A percentile compares a stretch with the other conserved stretches of the same genome.
Conservation (phyloP, 2,888 invertebrate genomes). For the Stenodera caucasica region DNA sequence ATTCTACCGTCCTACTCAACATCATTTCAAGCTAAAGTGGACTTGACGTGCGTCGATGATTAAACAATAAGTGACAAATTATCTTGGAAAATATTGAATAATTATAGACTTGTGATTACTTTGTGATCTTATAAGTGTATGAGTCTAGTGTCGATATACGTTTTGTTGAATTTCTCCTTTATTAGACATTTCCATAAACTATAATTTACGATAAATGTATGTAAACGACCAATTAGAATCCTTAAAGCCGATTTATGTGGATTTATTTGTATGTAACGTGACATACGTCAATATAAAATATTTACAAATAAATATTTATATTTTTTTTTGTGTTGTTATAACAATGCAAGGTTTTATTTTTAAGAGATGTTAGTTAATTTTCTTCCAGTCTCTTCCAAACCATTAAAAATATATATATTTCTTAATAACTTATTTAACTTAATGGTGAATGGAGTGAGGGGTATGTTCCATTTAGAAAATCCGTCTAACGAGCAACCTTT, state of each 20-base stretch:
- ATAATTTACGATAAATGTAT: background rate
- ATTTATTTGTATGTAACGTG: background rate
- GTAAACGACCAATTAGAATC: constrained; percentile 5
- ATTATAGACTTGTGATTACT: no score
- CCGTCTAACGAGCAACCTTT: constrained; percentile 41
- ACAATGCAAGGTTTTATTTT: no score
- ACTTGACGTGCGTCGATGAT: no score
- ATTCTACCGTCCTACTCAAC: no score
- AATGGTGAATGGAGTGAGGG: background rate
- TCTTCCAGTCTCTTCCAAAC: background rate
- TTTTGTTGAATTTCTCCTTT: background rate
- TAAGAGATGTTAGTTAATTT: no score
- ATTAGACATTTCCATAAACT: background rate
- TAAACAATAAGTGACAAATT: no score
- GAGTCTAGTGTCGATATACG: background rate
- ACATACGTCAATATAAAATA: background rate
- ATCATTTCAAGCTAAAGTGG: no score
- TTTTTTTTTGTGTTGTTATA: background rate
- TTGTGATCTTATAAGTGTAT: background rate
- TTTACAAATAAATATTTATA: background rate
- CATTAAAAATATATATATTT: background rate
- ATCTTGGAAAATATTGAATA: no score
- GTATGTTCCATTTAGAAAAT: constrained; percentile 29
- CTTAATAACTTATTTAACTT: background rate
- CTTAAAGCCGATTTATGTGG: constrained; percentile 1